These are phyloP conservation scores for Hoplostethus atlanticus DNA, from an alignment of 2,797 vertebrate genomes.

Conservation along the genomic window DNA sequence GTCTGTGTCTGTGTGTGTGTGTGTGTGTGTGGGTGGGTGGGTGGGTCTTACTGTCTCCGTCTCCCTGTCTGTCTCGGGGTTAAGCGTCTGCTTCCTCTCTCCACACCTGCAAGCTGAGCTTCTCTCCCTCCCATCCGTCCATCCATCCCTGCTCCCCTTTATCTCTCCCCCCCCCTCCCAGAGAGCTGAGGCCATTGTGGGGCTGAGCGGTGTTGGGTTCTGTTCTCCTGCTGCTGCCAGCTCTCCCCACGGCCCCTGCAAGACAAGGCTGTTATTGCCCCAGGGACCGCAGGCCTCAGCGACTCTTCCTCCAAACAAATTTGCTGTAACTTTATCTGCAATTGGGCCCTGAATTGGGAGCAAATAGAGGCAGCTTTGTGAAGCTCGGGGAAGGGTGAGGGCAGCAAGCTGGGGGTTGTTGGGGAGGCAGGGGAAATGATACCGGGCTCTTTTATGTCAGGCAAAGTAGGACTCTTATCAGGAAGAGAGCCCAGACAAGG, in stretches of 20 bases:
- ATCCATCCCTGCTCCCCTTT: constrained; percentile 81
- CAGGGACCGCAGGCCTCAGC: constrained; percentile 91
- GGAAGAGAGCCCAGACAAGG: constrained; percentile 88
- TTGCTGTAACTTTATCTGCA: constrained; percentile 99
- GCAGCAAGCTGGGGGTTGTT: constrained; percentile 84
- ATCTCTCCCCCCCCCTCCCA: constrained; percentile 56
- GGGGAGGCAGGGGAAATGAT: constrained; percentile 87
- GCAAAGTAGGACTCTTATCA: constrained; percentile 89
- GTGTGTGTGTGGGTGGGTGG: constrained; percentile 24
- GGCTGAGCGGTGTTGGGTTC: constrained; percentile 89
- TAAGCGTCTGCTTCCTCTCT: constrained; percentile 86
- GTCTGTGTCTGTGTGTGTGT: background rate
- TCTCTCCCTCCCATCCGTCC: constrained; percentile 54
- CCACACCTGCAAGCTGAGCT: constrained; percentile 92
- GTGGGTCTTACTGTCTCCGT: constrained; percentile 54
- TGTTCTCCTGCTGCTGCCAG: constrained; percentile 81
- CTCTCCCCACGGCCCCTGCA: constrained; percentile 81
- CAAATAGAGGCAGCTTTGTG: constrained; percentile 96
- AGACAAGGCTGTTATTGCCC: constrained; percentile 94
- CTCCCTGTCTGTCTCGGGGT: constrained; percentile 73
- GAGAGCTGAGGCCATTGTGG: constrained; percentile 91
- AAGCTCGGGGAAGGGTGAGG: constrained; percentile 84
- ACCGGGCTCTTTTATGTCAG: constrained; percentile 91
- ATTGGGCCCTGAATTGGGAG: constrained; percentile 92
- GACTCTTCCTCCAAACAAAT: constrained; percentile 99